phyloP scores from a whole-genome alignment of 2,888 invertebrate species.

The Platypus cylindrus region DNA sequence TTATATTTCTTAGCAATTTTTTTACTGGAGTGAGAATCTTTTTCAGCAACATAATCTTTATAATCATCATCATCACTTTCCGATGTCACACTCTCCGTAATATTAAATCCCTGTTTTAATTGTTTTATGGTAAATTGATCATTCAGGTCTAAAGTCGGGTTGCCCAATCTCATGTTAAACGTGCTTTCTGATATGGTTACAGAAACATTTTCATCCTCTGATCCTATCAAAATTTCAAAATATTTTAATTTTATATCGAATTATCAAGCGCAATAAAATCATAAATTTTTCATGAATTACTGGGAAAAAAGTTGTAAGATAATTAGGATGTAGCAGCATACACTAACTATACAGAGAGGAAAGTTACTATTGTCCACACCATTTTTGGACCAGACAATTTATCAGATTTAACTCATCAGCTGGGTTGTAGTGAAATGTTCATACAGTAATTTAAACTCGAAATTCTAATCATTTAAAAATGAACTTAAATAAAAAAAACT shows the following conservation, averaged over 20 bases:
- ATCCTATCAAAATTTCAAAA: slow-evolving; percentile 20
- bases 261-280: too few species aligned
- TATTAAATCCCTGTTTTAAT: slow-evolving; percentile 27
- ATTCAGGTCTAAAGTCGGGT: slow-evolving; percentile 30
- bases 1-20: slow-evolving; percentile 18
- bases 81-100: slow-evolving; percentile 23
- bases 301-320: too few species aligned
- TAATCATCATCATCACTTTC: slow-evolving; percentile 18
- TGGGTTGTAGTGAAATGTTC: too few species aligned
- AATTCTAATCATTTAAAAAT: too few species aligned
- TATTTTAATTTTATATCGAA: too few species aligned
- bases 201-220: slow-evolving; percentile 35
- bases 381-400: too few species aligned
- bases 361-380: too few species aligned
- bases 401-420: too few species aligned
- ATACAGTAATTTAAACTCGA: too few species aligned
- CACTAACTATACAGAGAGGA: too few species aligned
- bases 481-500: not conserved
- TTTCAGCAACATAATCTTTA: slow-evolving; percentile 22
- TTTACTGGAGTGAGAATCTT: slow-evolving; percentile 23
- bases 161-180: slow-evolving; percentile 28
- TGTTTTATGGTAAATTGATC: slow-evolving; percentile 33
- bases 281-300: too few species aligned
- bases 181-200: slow-evolving; percentile 33
- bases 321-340: too few species aligned